phyloP scores from a whole-genome alignment of 2,113 vertebrate genomes.

The Illadopsis cleaveri region DNA sequence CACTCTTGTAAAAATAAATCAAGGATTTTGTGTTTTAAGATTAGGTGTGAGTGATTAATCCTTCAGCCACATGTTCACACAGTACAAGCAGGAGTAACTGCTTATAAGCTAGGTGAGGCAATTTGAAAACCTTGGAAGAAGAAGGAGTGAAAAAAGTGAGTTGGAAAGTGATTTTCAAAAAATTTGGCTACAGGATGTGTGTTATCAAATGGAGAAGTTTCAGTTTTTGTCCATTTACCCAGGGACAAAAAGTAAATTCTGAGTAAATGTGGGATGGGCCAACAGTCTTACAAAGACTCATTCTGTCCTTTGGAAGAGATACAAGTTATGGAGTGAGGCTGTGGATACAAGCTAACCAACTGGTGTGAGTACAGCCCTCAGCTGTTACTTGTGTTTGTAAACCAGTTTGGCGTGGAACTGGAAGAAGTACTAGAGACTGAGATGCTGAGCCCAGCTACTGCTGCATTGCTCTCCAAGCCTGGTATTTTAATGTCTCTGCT shows the following conservation, averaged over 20 bases:
- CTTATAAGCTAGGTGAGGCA: background rate
- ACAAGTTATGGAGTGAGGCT: background rate
- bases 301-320: background rate
- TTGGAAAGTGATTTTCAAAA: background rate
- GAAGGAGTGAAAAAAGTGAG: background rate
- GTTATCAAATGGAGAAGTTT: background rate
- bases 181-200: background rate
- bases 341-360: background rate
- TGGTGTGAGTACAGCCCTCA: background rate
- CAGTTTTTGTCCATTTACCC: background rate
- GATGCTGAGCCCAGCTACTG: background rate
- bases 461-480: background rate
- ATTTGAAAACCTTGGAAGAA: background rate
- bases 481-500: background rate
- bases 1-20: background rate
- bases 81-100: background rate
- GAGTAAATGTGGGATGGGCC: background rate
- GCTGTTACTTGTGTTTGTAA: background rate
- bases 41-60: background rate
- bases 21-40: background rate
- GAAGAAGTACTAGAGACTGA: background rate
- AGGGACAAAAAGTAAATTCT: background rate
- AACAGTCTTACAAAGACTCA: background rate
- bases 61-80: fast-evolving
- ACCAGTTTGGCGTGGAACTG: background rate